Base-by-base conservation (phyloP, 2,797 vertebrate species). In the Silurus aristotelis region DNA sequence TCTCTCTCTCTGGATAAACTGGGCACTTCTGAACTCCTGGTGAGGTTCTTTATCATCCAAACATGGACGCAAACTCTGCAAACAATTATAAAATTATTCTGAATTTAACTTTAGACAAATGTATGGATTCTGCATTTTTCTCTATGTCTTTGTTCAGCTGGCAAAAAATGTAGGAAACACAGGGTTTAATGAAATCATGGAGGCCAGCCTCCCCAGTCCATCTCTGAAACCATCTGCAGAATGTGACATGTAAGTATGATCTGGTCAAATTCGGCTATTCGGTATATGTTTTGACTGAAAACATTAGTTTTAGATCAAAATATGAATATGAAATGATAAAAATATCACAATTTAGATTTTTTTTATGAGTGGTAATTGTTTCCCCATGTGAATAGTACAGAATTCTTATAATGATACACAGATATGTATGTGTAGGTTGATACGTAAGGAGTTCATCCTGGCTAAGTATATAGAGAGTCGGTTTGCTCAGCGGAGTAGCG, bases 21-120 rank as follows among this genome's bases (percentile, higher is more conserved):
- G 85, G 94, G 95, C 48, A 96, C 95, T 56, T 96, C 96, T 0
- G 96, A 97, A 86, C 92, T 97, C 84, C 89, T 97, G 94, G 96
- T 95, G 83, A 61, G 90, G 20, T 43, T 83, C 43, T 46, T 60
- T 10, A 68, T 31, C 43, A 64, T 25, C 6, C 43, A 72, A 19
- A 25, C 70, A 72, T 61, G 13, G 22, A 48, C 43, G 46, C 10
- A 80, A 66, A 64, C 46, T 80, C 7, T 80, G 15, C 12, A 61
- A 38, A 60, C 17, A 38, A 43, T 78, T 43, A 20, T 31, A 66
- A 43, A 38, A 6, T 67, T 72, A 2, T 77, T 87, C 22, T 55
- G 64, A 0, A 80, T 0, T 27, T 25, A 52, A 15, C 61, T 67
- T 67, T 19, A 25, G 46, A 25, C 10, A 22, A 9, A 68, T 70